A percentile compares a stretch with the other conserved stretches of the same genome.
phyloP scores from a whole-genome alignment of 2,797 vertebrate species.

The Micrastur ruficollis region DNA sequence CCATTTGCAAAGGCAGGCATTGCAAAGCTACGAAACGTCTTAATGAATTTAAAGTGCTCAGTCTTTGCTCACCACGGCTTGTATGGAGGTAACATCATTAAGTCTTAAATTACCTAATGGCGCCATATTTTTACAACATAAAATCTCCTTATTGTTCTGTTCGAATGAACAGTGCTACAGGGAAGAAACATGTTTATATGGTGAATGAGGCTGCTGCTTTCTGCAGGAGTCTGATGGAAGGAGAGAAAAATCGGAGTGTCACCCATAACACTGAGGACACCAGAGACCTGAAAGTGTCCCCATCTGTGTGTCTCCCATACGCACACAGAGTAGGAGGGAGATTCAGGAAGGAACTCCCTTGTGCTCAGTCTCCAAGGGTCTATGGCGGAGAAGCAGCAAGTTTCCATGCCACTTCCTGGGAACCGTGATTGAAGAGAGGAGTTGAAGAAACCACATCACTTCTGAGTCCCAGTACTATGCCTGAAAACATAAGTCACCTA shows the following conservation, averaged over 20 bases:
- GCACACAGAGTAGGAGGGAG: not conserved
- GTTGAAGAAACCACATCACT: not conserved
- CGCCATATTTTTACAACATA: not conserved
- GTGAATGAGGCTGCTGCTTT: not conserved
- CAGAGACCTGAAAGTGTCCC: not conserved
- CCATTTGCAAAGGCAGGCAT: not conserved
- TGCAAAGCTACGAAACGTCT: not conserved
- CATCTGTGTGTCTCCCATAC: fast-evolving
- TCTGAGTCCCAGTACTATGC: not conserved
- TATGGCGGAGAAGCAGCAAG: not conserved
- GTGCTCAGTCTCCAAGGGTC: not conserved
- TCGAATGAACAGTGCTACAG: not conserved
- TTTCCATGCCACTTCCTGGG: not conserved
- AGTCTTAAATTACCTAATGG: not conserved
- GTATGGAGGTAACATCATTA: not conserved
- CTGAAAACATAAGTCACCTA: not conserved
- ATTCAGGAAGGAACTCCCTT: not conserved
- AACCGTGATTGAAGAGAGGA: not conserved
- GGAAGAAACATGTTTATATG: not conserved
- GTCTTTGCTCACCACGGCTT: fast-evolving
- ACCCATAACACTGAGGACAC: not conserved
- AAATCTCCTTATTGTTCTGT: not conserved
- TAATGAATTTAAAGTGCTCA: not conserved
- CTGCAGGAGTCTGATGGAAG: not conserved
- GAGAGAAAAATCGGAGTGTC: not conserved